Evolutionary conservation across 2,113 vertebrate species (phyloP).

Genomic region (Melanerpes aurifrons): DNA sequence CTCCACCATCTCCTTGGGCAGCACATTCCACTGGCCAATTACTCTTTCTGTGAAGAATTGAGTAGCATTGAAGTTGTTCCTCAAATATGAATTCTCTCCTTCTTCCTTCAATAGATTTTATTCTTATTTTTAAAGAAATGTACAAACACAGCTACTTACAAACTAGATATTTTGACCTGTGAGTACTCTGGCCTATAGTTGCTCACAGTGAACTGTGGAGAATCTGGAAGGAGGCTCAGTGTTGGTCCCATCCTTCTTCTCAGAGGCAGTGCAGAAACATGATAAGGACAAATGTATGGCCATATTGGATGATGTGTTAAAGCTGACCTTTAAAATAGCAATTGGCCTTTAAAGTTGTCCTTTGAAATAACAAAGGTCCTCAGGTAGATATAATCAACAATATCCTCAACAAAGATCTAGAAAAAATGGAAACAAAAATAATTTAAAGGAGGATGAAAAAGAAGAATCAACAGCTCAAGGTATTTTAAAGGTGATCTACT

Average conservation of each 20-base stretch:
- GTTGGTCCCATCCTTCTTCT: background rate
- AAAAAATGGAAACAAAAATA: background rate
- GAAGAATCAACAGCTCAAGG: background rate
- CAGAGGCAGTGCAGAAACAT: background rate
- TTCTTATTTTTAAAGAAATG: background rate
- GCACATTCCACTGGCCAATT: too few species aligned
- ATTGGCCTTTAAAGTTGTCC: background rate
- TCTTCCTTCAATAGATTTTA: background rate
- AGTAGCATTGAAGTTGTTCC: background rate
- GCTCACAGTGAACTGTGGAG: background rate
- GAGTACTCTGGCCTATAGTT: background rate
- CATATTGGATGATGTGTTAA: background rate
- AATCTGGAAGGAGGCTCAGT: background rate
- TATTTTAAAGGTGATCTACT: background rate
- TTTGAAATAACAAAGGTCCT: background rate
- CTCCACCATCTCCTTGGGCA: too few species aligned
- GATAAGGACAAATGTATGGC: background rate
- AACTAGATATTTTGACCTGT: background rate
- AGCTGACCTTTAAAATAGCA: background rate
- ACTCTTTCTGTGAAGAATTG: too few species aligned
- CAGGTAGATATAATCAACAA: background rate
- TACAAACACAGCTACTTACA: background rate
- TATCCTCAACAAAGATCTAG: background rate
- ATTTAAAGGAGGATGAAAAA: background rate
- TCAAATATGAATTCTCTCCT: background rate